These are phyloP conservation scores for Platysteira castanea DNA, from an alignment of 2,113 vertebrate genomes.

Conservation along the genomic window DNA sequence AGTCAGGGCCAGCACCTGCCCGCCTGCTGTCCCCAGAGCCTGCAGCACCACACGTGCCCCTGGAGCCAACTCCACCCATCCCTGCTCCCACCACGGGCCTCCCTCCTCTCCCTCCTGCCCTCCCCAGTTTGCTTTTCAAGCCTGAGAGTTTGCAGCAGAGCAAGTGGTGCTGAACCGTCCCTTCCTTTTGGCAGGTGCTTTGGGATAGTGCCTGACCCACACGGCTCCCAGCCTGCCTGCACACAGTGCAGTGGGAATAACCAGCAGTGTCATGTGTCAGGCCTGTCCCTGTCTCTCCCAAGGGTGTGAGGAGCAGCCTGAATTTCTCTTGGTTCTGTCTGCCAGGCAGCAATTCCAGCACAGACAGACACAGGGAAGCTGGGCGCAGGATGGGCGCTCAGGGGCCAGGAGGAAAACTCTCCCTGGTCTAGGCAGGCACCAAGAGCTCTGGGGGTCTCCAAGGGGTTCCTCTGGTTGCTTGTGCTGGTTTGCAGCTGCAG, in stretches of 20 bases:
- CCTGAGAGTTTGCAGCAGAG: background rate
- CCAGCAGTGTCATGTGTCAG: background rate
- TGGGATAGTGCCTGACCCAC: background rate
- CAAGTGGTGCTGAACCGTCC: background rate
- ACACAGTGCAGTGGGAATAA: background rate
- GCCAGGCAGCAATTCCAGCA: background rate
- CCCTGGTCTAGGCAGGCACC: background rate
- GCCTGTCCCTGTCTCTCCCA: background rate
- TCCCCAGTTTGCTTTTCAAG: background rate
- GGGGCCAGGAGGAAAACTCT: background rate
- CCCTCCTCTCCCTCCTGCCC: background rate
- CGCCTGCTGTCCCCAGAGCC: background rate
- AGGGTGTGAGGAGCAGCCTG: background rate
- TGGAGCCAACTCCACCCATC: background rate
- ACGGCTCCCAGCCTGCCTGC: background rate
- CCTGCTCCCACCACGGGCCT: background rate
- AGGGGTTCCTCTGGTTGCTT: background rate
- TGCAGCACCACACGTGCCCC: accelerated
- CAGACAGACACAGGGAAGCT: background rate
- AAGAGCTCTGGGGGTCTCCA: background rate
- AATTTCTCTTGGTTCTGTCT: background rate
- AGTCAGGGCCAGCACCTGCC: background rate
- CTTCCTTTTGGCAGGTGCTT: background rate
- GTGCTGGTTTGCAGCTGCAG: background rate
- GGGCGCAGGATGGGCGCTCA: accelerated